These are phyloP conservation scores for Pycnonotus jocosus DNA, from an alignment of 2,113 vertebrate species.

Conservation along the genomic window DNA sequence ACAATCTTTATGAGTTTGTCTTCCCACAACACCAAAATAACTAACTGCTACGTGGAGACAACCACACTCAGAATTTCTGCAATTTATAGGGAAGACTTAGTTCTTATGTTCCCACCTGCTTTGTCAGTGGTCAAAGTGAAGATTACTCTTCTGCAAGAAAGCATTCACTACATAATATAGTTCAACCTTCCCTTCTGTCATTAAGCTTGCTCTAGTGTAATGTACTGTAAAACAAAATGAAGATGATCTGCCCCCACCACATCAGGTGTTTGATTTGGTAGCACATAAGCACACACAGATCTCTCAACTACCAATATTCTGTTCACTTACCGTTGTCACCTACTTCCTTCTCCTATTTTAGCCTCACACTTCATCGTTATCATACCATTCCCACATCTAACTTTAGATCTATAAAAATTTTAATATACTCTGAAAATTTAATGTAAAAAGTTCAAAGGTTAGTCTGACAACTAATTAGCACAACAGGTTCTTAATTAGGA, in stretches of 20 bases:
- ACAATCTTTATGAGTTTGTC: not conserved
- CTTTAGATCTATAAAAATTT: not conserved
- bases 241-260: constrained; percentile 23
- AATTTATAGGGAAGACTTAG: not conserved
- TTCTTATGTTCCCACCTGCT: not conserved
- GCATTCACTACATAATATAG: not conserved
- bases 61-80: not conserved
- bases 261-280: not conserved
- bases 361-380: constrained; percentile 23
- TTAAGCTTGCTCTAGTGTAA: constrained; percentile 1
- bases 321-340: not conserved
- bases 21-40: not conserved
- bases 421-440: constrained; percentile 13
- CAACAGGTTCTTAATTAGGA: constrained; percentile 56
- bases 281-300: not conserved
- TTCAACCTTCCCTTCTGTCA: constrained; percentile 21
- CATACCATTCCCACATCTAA: constrained; percentile 14
- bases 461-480: constrained; percentile 52
- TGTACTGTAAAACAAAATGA: constrained; percentile 22
- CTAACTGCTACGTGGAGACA: not conserved
- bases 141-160: not conserved
- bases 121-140: not conserved
- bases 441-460: not conserved
- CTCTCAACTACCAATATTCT: not conserved
- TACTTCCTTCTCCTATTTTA: not conserved